Percentiles rank a stretch among this genome's conserved stretches.
Conservation (phyloP, 2,113 vertebrate species). For the Brachyhypopomus occidentalis region DNA sequence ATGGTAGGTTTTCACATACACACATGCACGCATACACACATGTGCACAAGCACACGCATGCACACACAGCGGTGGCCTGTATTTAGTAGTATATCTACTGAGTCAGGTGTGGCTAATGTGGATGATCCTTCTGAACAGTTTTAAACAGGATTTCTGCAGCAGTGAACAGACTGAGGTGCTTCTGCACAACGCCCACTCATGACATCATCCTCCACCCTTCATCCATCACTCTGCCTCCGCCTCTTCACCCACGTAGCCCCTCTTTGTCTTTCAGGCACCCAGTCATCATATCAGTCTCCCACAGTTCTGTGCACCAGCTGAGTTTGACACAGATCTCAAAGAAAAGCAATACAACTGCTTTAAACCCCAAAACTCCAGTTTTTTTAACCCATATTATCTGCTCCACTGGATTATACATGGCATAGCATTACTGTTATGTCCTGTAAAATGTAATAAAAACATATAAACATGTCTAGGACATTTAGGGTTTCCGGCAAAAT, state of each 20-base stretch:
- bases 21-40: background rate
- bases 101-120: background rate
- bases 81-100: constrained; percentile 5
- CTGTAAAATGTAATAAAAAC: no score
- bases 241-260: background rate
- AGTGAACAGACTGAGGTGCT: constrained; percentile 20
- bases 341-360: no score
- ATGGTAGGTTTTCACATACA: no score
- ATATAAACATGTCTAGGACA: no score
- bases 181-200: constrained; percentile 23
- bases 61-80: background rate
- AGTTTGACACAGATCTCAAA: background rate
- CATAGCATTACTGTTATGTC: no score
- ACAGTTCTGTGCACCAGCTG: no score
- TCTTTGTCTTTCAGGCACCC: background rate
- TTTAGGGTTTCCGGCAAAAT: no score
- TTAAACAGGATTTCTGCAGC: constrained; percentile 45
- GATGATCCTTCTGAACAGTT: constrained; percentile 35
- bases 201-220: background rate
- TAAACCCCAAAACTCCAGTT: no score
- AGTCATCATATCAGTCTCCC: no score
- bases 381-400: no score
- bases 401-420: no score
- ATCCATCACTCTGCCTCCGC: background rate
- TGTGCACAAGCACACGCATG: background rate